phyloP scores from a whole-genome alignment of 2,797 vertebrate genomes.

The Acanthopagrus latus region DNA sequence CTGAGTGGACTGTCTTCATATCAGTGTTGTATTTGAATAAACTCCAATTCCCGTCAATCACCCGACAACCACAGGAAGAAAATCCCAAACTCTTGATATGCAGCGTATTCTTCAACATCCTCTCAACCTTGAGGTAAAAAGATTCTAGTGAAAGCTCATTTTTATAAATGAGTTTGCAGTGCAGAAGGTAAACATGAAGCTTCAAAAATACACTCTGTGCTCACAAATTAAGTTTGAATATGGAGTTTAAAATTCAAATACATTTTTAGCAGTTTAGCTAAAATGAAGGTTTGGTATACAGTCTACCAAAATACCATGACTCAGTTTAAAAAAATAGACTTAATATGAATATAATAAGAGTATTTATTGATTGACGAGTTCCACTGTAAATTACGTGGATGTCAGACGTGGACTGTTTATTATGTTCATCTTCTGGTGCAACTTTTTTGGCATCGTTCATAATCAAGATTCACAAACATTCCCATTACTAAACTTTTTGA shows the following conservation, averaged over 20 bases:
- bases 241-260: neutral
- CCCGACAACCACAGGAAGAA: neutral
- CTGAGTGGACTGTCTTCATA: neutral
- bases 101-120: neutral
- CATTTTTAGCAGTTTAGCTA: neutral
- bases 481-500: neutral
- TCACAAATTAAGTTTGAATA: neutral
- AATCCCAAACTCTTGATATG: neutral
- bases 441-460: neutral
- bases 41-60: constrained; percentile 17
- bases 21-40: constrained; percentile 5
- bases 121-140: neutral
- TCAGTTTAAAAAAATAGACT: neutral
- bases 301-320: too few relatives aligned
- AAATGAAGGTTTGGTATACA: neutral
- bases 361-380: neutral
- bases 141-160: constrained; percentile 19
- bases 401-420: neutral
- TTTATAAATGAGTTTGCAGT: constrained; percentile 33
- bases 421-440: neutral
- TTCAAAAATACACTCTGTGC: neutral
- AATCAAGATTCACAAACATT: neutral
- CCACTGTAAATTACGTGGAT: neutral
- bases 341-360: neutral
- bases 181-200: neutral